Evolutionary conservation across 2,888 invertebrate genomes (phyloP).

Genomic region (Cheilosia scutellata): DNA sequence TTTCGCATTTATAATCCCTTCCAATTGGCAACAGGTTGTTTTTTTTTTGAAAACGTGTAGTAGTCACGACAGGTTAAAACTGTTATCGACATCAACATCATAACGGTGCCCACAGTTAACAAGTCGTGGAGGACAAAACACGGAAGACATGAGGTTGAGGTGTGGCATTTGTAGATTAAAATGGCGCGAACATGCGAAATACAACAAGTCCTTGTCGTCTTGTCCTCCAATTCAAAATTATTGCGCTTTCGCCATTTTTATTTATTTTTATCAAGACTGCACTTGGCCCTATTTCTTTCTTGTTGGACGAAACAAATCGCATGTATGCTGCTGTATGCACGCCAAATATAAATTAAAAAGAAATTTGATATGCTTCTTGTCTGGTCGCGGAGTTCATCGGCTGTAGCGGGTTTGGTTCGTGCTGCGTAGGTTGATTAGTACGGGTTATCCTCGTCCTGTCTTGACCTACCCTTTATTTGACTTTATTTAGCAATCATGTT

Average conservation of each 20-base stretch:
- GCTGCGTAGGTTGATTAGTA: conserved; percentile 41
- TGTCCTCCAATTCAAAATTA: conserved; percentile 1
- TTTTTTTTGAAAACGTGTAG: conserved; percentile 8
- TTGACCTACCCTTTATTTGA: conserved; percentile 71
- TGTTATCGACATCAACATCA: conserved; percentile 49
- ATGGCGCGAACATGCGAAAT: conserved; percentile 63
- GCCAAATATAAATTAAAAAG: conserved; percentile 65
- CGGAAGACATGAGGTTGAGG: conserved; percentile 62
- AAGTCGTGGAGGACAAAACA: conserved; percentile 56
- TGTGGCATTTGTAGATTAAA: conserved; percentile 65
- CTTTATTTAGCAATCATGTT: conserved; percentile 40
- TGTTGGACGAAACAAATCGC: conserved; percentile 28
- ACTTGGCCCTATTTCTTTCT: conserved; percentile 36
- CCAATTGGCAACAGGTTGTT: conserved; percentile 59
- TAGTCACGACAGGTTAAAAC: conserved; percentile 34
- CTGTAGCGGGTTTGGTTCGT: conserved; percentile 31
- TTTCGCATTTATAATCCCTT: conserved; percentile 46
- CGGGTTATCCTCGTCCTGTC: conserved; percentile 34
- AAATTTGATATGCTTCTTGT: conserved; percentile 57
- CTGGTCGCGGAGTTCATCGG: conserved; percentile 6
- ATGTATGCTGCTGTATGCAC: conserved; percentile 39
- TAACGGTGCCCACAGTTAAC: conserved; percentile 57
- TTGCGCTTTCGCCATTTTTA: conserved; percentile 12
- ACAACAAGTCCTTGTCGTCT: conserved; percentile 19
- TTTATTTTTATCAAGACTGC: conserved; percentile 46